phyloP scores from a whole-genome alignment of 2,113 vertebrate species.

The Sitta europaea region DNA sequence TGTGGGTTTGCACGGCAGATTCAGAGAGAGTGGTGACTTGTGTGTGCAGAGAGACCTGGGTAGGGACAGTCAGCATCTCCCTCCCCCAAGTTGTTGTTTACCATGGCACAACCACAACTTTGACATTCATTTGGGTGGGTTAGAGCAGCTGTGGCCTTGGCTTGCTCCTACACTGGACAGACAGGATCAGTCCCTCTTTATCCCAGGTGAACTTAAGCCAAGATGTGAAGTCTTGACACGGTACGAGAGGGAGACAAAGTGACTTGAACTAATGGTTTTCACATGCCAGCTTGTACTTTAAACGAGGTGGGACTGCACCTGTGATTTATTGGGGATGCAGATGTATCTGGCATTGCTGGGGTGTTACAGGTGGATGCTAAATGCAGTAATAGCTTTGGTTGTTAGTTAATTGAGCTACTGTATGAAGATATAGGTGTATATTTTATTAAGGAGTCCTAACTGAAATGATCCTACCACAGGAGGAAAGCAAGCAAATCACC shows the following conservation, averaged over 20 bases:
- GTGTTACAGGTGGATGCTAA: neutral
- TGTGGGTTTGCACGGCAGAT: neutral
- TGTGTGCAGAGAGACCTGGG: neutral
- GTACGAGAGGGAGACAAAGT: neutral
- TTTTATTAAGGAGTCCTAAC: neutral
- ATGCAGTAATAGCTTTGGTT: neutral
- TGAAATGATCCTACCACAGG: neutral
- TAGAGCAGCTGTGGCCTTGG: neutral
- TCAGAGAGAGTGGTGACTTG: neutral
- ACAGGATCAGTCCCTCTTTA: neutral
- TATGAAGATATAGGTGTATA: neutral
- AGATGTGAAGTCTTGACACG: neutral
- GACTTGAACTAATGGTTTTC: neutral
- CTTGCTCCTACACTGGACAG: neutral
- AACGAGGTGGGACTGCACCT: rapidly evolving
- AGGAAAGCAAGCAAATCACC: neutral
- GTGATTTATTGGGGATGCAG: neutral
- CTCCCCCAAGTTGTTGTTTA: neutral
- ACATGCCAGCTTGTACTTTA: neutral
- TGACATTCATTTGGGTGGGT: rapidly evolving
- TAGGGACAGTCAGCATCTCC: neutral
- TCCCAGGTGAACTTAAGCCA: neutral
- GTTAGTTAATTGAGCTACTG: neutral
- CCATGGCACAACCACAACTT: rapidly evolving
- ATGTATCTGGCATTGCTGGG: neutral